phyloP scores from a whole-genome alignment of 2,888 invertebrate genomes.

The Tenthredo amoena region DNA sequence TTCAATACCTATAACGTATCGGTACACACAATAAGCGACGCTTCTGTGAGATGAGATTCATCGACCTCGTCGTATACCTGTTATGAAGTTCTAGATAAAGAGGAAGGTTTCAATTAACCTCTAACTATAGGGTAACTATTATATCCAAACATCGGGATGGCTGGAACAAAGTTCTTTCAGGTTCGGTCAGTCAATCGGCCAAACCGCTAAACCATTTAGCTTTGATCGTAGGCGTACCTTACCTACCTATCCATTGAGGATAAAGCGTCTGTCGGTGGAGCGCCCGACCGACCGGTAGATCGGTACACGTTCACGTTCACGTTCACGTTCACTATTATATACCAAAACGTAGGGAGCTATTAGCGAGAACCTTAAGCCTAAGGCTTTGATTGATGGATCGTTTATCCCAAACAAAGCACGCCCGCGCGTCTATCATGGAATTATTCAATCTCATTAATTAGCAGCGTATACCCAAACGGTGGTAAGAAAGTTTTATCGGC shows the following conservation, averaged over 20 bases:
- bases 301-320: background rate
- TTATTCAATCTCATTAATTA: conserved; percentile 44
- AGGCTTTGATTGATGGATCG: conserved; percentile 43
- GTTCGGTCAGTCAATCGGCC: conserved; percentile 26
- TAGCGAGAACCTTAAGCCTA: conserved; percentile 31
- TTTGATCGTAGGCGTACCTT: conserved; percentile 33
- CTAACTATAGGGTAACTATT: conserved; percentile 6
- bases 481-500: background rate
- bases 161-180: conserved; percentile 1
- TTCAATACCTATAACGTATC: background rate
- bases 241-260: conserved; percentile 15
- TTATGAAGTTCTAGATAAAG: background rate
- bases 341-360: conserved; percentile 35
- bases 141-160: background rate
- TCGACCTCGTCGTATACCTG: background rate
- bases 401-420: conserved; percentile 52
- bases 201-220: conserved; percentile 31
- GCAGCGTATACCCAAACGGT: background rate
- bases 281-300: background rate
- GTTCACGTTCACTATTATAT: conserved; percentile 13
- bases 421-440: conserved; percentile 42
- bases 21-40: background rate
- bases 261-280: conserved; percentile 7
- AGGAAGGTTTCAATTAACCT: background rate
- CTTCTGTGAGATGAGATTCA: background rate